Conservation (phyloP, 2,888 invertebrate species). For the Micoletzkya japonica region DNA sequence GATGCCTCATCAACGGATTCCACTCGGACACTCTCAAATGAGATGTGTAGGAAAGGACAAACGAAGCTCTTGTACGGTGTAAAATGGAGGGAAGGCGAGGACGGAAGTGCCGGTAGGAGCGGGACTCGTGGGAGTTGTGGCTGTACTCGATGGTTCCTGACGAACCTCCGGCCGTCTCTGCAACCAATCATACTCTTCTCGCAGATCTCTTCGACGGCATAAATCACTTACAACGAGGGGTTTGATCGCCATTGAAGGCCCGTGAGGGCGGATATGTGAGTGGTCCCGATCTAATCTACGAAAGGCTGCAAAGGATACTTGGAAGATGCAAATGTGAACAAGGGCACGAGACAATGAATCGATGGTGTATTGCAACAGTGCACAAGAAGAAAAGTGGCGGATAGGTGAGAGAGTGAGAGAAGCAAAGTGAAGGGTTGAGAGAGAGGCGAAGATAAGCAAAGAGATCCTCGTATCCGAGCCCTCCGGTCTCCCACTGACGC, state of each 20-base stretch:
- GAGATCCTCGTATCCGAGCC: too few relatives aligned
- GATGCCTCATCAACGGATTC: constrained; percentile 15
- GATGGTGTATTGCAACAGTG: too few relatives aligned
- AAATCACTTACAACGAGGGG: constrained; percentile 1
- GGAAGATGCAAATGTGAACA: too few relatives aligned
- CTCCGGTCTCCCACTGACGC: too few relatives aligned
- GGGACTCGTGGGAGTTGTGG: constrained; percentile 7
- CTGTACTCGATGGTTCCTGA: not conserved
- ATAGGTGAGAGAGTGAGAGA: too few relatives aligned
- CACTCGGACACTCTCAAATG: not conserved
- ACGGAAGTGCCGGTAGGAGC: not conserved
- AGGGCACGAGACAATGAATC: too few relatives aligned
- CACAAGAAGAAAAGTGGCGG: too few relatives aligned
- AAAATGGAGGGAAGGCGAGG: not conserved
- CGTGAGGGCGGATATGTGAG: not conserved
- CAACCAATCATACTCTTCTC: not conserved
- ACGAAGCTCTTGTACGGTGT: not conserved
- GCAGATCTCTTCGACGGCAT: too few relatives aligned
- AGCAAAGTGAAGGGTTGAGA: too few relatives aligned
- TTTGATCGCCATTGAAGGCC: constrained; percentile 6
- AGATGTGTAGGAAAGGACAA: not conserved
- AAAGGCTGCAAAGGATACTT: too few relatives aligned
- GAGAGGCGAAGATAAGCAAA: too few relatives aligned
- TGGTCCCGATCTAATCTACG: too few relatives aligned
- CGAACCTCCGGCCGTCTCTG: constrained; percentile 14